Evolutionary conservation across 2,888 invertebrate species (phyloP), one percentile per base, ranked within the genome.

Genomic region (Orthosia incerta): DNA sequence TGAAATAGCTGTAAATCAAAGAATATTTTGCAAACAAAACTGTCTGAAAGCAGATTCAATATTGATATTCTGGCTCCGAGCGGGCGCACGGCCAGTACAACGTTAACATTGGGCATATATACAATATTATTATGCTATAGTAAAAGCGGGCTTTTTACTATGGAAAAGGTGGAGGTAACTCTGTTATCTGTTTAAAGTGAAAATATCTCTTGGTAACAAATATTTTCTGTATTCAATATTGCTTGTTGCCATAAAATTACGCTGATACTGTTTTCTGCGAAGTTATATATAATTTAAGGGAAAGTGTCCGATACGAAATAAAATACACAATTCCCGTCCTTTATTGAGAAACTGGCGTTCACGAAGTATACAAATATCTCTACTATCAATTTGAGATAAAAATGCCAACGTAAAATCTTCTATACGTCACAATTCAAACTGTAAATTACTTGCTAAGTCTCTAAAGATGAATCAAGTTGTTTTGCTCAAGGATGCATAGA

Each of bases 361-460:
- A 7, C 12, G 7, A 46, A 39, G 5, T 16, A 11, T 31, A 31
- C 11, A 26, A 23, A 46, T 48, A 61, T 39, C 23, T 46, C 23
- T 4, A 48, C 0, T 9, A 7, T 31, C 7, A 39, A 0, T 39
- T 9, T 1, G 31, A 39, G 39, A 39, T 39, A 39, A 39, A 39
- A 39, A 39, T 39, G 9, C 9, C 39, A 39, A 39, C 39, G 39
- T 39, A 9, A 31, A 39, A 39, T 39, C n/a, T 9, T 11, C 15
- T 2, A 31, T n/a, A 72, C 4, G 11, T 48, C 4, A 23, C 31
- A 50, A 46, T 39, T 16, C 23, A 18, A 48, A 13, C 39, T 70
- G 26, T 46, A 70, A 51, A 80, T 76, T 65, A 50, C 31, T 76
- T 56, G 12, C 2, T 56, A 51, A 66, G 53, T 70, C 56, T 45